Percentiles rank a stretch among this genome's conserved stretches.
Evolutionary conservation across 2,888 invertebrate species (phyloP).

Genomic region (Drosophila niveifrons): DNA sequence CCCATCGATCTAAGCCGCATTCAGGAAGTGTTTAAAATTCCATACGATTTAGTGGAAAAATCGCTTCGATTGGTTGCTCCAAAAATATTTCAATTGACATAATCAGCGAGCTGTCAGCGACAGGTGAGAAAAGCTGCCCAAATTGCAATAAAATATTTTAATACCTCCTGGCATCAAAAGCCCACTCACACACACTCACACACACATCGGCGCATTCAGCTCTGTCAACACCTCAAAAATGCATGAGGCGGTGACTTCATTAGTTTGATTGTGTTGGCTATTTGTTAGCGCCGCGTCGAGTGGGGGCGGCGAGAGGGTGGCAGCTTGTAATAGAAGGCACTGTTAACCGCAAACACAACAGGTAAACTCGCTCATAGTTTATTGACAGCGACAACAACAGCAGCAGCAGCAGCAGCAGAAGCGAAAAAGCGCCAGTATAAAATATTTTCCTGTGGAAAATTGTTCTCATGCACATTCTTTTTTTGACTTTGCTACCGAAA

Average conservation of each 20-base stretch:
- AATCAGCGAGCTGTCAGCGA: slow-evolving; percentile 44
- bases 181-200: neutral
- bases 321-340: slow-evolving; percentile 11
- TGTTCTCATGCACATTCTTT: slow-evolving; percentile 15
- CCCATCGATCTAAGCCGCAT: neutral
- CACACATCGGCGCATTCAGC: neutral
- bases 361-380: slow-evolving; percentile 47
- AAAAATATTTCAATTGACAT: slow-evolving; percentile 43
- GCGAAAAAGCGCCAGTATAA: slow-evolving; percentile 20
- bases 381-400: slow-evolving; percentile 48
- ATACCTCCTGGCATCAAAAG: slow-evolving; percentile 25
- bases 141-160: slow-evolving; percentile 59
- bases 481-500: slow-evolving; percentile 29
- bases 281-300: neutral
- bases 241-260: slow-evolving; percentile 52
- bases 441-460: slow-evolving; percentile 36
- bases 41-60: slow-evolving; percentile 44
- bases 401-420: slow-evolving; percentile 17
- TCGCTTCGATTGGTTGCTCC: slow-evolving; percentile 23
- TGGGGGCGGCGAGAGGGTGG: neutral
- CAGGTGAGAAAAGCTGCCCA: slow-evolving; percentile 45
- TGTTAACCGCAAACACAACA: slow-evolving; percentile 50
- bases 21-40: slow-evolving; percentile 60
- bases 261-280: slow-evolving; percentile 52
- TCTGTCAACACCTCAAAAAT: slow-evolving; percentile 9